Evolutionary conservation across 2,113 vertebrate genomes (phyloP), one percentile per base, ranked within the genome.

Genomic region (Cacatua alba): DNA sequence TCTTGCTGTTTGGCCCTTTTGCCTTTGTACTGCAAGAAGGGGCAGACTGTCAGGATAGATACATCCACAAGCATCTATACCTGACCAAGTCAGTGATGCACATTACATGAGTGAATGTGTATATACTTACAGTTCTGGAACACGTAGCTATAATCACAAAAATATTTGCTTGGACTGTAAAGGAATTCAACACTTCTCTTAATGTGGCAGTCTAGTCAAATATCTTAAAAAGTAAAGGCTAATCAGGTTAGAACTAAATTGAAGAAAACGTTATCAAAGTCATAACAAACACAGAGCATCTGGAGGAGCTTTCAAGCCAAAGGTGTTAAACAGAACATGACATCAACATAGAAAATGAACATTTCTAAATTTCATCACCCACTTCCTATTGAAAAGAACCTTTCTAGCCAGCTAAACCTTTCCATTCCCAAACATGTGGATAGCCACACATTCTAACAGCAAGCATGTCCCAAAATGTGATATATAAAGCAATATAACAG

Each of bases 401-500:
- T 69, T 82, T 93, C 77, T 51, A 80, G 25, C 49, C 28, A 96
- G 31, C 9, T 82, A 82, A 78, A 75, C 20, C 7, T 76, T 82
- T 79, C 57, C 17, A 31, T 89, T 86, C 53, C 83, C 59, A 85
- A 71, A 68, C 31, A 64, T 7, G 16, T 62, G 64, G 94, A 85
- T 94, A 96, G 37, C 29, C 43, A 31, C 48, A 77, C 78, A 88
- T 80, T 94, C 82, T 95, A 86, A 80, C 43, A 78, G 41, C 37
- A 95, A 90, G 21, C 10, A 33, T 70, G 51, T 89, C 63, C 51
- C 60, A 88, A 62, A 93, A 84, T 46, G 18, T 59, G 87, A 90
- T 82, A 94, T 95, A 96, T 92, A 95, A 94, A 95, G 41, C 46
- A 79, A 69, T 67, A 53, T 41, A 94, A 63, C 79, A 85, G 90